Evolutionary conservation across 2,797 vertebrate species (phyloP).

Genomic region (Coendou prehensilis): DNA sequence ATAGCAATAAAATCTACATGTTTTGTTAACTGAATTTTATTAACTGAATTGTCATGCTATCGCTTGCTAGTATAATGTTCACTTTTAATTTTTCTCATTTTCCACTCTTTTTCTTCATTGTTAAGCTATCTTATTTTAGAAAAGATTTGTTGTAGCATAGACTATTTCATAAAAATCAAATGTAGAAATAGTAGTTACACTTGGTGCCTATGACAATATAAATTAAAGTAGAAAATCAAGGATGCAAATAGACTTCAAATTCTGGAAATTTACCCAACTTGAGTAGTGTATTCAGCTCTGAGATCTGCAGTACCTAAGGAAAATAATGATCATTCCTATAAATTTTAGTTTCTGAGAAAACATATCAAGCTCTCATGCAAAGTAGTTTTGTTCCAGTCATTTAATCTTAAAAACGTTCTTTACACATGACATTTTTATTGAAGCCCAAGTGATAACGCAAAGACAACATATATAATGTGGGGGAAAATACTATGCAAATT

Average conservation of each 20-base stretch:
- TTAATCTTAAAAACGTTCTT: not conserved
- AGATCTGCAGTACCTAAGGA: not conserved
- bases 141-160: not conserved
- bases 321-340: not conserved
- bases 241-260: not conserved
- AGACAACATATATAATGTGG: not conserved
- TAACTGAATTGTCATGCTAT: not conserved
- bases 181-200: not conserved
- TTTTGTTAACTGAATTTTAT: not conserved
- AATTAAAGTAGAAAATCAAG: not conserved
- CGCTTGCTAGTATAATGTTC: not conserved
- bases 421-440: not conserved
- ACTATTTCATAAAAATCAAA: constrained; percentile 1
- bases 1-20: not conserved
- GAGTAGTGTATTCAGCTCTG: not conserved
- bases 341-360: not conserved
- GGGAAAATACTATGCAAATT: not conserved
- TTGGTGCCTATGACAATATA: not conserved
- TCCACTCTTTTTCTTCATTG: not conserved
- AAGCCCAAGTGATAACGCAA: not conserved
- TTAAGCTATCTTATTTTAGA: not conserved
- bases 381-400: not conserved
- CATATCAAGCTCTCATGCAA: not conserved
- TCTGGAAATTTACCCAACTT: constrained; percentile 6
- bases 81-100: not conserved